Percentiles rank a stretch among this genome's conserved stretches.
These are phyloP conservation scores for Hylia prasina DNA, from an alignment of 2,113 vertebrate genomes.

Conservation along the genomic window DNA sequence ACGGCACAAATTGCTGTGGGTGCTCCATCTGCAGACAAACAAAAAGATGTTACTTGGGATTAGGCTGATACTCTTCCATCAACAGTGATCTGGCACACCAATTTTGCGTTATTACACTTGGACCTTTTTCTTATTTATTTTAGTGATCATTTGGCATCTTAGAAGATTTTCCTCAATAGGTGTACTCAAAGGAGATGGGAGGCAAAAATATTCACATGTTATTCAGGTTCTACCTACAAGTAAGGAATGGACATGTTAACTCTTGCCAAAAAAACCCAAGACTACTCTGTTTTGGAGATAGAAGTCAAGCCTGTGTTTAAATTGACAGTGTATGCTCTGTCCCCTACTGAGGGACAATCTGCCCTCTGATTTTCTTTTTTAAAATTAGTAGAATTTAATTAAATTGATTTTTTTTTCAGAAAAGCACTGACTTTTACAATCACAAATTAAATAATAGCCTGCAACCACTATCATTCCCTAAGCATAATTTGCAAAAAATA, in stretches of 20 bases:
- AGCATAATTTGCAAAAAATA: constrained; percentile 33
- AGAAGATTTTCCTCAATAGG: background rate
- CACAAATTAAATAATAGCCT: background rate
- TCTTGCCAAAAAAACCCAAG: background rate
- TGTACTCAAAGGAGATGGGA: background rate
- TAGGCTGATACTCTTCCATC: background rate
- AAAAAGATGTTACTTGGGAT: background rate
- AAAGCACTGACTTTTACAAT: background rate
- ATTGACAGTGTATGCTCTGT: background rate
- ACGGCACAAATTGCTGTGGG: background rate
- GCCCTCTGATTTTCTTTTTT: background rate
- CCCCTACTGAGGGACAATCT: background rate
- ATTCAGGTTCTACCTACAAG: background rate
- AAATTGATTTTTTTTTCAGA: background rate
- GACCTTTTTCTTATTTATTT: background rate
- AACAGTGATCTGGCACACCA: accelerated
- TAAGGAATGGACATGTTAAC: background rate
- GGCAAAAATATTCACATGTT: background rate
- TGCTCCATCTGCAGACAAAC: background rate
- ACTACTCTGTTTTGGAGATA: background rate
- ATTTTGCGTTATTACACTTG: background rate
- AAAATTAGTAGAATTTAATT: background rate
- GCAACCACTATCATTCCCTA: background rate
- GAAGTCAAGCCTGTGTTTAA: background rate
- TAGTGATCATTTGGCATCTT: background rate